Evolutionary conservation across 2,888 invertebrate genomes (phyloP), one percentile per base, ranked within the genome.

Genomic region (Aspidapion aeneum): DNA sequence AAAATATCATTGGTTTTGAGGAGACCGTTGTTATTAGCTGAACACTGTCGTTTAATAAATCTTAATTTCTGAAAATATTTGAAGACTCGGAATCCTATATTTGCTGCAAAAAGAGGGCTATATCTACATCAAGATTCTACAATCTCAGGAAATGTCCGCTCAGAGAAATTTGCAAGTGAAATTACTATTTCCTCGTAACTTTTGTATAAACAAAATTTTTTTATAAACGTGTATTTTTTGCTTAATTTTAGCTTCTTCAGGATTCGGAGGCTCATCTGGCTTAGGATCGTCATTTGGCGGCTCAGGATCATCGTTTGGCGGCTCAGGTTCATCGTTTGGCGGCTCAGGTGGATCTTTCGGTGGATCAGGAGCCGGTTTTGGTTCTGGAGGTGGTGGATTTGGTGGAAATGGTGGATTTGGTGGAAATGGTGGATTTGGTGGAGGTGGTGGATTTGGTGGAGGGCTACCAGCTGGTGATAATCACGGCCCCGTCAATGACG

Each of bases 401-500:
- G 55, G 7, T n/a, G 50, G 19, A 2, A 20, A 58, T 19, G 54
- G 22, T 22, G 62, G n/a, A n/a, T n/a, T n/a, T n/a, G n/a, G 59
- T 21, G 66, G 63, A 12, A 18, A 22, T 22, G 57, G 55, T 22
- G 61, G 54, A 22, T 51, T 52, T 16, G 21, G 52, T n/a, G 57
- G 64, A 35, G 16, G 16, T 21, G 52, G 18, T 17, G 54, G 60
- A 35, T 22, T 35, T 16, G 54, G 49, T 16, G 58, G 54, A 2
- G 58, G 58, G 17, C 21, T 17, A n/a, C 21, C 18, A 12, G 48
- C 18, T 21, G 59, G 59, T n/a, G 58, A 59, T 57, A 61, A 66
- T 17, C 65, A 66, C 20, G 66, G 66, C n/a, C 66, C 66, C 21
- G 61, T 71, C 2, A 63, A 68, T 7, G 65, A 74, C 51, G 70